phyloP scores from a whole-genome alignment of 1,140 invertebrate genomes.

The Venturia canescens region DNA sequence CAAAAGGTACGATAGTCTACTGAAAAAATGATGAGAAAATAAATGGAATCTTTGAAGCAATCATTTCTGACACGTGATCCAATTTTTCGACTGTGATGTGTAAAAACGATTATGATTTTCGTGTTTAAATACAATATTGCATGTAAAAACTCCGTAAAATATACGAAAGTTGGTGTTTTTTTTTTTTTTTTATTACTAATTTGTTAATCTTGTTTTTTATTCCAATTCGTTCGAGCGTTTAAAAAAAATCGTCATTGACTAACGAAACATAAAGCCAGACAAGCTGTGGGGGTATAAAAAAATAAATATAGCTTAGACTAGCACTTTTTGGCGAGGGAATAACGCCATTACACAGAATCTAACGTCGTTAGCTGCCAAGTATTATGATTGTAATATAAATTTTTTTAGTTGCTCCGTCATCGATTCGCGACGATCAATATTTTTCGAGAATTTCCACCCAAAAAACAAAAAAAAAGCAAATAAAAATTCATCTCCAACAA shows the following conservation, averaged over 20 bases:
- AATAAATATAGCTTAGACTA: slow-evolving; percentile 77
- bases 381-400: slow-evolving; percentile 55
- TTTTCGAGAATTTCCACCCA: slow-evolving; percentile 56
- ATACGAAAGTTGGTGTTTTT: neutral
- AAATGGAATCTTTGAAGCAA: too few species aligned
- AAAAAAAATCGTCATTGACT: slow-evolving; percentile 30
- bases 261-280: slow-evolving; percentile 35
- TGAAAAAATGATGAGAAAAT: too few species aligned
- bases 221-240: neutral
- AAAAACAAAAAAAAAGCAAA: slow-evolving; percentile 48
- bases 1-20: too few species aligned
- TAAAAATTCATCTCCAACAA: slow-evolving; percentile 45
- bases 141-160: too few species aligned
- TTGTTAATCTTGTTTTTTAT: neutral
- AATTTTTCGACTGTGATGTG: too few species aligned
- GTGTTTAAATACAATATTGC: too few species aligned
- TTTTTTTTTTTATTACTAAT: neutral
- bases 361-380: slow-evolving; percentile 70
- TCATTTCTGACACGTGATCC: too few species aligned
- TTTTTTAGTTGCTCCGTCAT: slow-evolving; percentile 58
- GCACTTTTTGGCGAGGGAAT: slow-evolving; percentile 66
- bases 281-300: slow-evolving; percentile 66
- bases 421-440: slow-evolving; percentile 60
- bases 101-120: too few species aligned
- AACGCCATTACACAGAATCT: slow-evolving; percentile 69